Base-by-base conservation (phyloP, 2,888 invertebrate genomes). In the Eristalis intricaria region DNA sequence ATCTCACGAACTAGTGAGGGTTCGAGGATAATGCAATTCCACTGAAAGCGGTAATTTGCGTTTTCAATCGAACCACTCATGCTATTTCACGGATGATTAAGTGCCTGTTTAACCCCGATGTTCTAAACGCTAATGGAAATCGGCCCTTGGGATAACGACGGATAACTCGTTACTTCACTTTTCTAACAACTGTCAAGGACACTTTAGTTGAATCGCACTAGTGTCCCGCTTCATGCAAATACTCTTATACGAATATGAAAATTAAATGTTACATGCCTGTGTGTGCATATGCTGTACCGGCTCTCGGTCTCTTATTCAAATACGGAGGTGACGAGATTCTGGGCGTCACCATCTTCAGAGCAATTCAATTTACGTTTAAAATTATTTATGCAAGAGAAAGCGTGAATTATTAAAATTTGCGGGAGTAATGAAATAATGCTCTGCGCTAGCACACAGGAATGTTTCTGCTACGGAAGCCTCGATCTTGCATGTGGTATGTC, bases 341-440 rank as follows among this genome's bases (percentile, higher is more conserved):
- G 22, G 60, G 61, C 75, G 66, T 68, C 66, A 60, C 64, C 71
- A 63, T 77, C 82, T 77, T 11, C 82, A 29, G 60, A 50, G 82
- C 73, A 85, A 85, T 85, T 82, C 77, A 85, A 82, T 85, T 85
- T 82, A 82, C 77, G 73, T 38, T 82, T 69, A 77, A 82, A 85
- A 85, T 85, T 82, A 74, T 68, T 82, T 73, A 81, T 85, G 85
- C 77, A 82, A 77, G 81, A 77, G 60, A 50, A 74, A 82, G 61
- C 50, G 76, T 77, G 77, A 63, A 73, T 73, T 81, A 76, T 85
- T 71, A 60, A 81, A 73, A 81, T 81, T 66, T 76, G n/a, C 71
- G 58, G 40, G 61, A 76, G 71, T 66, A 58, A 26, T 50, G 50
- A 32, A 23, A 38, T 8, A 4, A 32, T 50, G 4, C 22, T 32